Evolutionary conservation across 2,797 vertebrate genomes (phyloP).

Genomic region (Eremophila alpestris): DNA sequence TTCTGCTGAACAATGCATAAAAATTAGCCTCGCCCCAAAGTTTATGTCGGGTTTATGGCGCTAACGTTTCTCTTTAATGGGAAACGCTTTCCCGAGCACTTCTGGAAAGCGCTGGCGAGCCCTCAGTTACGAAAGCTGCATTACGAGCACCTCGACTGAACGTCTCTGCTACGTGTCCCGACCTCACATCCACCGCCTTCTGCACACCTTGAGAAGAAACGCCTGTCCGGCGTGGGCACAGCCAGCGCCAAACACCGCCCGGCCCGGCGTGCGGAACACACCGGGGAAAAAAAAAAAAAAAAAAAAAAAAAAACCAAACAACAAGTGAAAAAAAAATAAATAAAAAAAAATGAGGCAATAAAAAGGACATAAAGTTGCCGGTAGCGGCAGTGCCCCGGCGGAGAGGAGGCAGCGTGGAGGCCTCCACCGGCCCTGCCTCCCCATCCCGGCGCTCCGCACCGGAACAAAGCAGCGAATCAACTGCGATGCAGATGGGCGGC

Average conservation of each 20-base stretch:
- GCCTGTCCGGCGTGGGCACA: not conserved
- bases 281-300: accelerated
- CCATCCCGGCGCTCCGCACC: slow-evolving; percentile 45
- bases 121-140: not conserved
- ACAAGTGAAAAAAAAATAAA: accelerated
- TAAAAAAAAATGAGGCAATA: no score
- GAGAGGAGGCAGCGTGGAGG: not conserved
- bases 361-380: not conserved
- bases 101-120: slow-evolving; percentile 8
- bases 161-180: not conserved
- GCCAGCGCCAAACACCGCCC: not conserved
- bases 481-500: slow-evolving; percentile 65
- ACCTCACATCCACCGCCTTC: not conserved
- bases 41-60: slow-evolving; percentile 2
- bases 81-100: not conserved
- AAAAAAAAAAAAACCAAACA: not conserved
- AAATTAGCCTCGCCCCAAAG: slow-evolving; percentile 32
- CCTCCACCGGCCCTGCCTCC: slow-evolving; percentile 25
- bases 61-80: not conserved
- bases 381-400: not conserved
- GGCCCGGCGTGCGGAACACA: not conserved
- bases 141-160: not conserved
- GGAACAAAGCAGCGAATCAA: slow-evolving; percentile 68
- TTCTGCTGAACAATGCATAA: slow-evolving; percentile 15
- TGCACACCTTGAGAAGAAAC: not conserved